A percentile compares a stretch with the other conserved stretches of the same genome.
Conservation (phyloP, 2,888 invertebrate species). For the Polymixis flavicincta region DNA sequence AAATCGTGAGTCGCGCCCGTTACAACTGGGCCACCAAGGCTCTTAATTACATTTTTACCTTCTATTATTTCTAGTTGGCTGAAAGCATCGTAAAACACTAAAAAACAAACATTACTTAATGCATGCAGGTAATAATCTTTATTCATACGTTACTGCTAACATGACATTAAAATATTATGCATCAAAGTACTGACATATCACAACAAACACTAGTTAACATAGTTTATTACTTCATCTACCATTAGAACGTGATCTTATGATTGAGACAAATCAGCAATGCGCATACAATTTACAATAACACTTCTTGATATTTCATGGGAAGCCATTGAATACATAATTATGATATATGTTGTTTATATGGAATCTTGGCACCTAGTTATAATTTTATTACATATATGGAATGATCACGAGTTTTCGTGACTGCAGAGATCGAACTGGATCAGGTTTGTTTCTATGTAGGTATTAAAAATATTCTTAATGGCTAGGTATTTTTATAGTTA, state of each 20-base stretch:
- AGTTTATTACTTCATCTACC: constrained; percentile 38
- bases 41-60: background rate
- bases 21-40: too few relatives aligned
- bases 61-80: background rate
- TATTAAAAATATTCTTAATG: background rate
- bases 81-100: background rate
- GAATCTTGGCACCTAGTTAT: background rate
- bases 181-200: constrained; percentile 8
- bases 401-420: constrained; percentile 32
- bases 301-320: constrained; percentile 14
- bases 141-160: constrained; percentile 36
- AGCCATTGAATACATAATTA: constrained; percentile 9
- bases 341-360: constrained; percentile 24
- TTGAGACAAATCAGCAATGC: constrained; percentile 29
- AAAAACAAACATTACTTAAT: constrained; percentile 11
- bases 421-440: constrained; percentile 40
- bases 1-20: too few relatives aligned
- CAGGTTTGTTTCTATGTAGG: constrained; percentile 9
- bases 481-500: background rate
- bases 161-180: constrained; percentile 7
- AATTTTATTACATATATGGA: constrained; percentile 8
- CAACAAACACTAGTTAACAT: constrained; percentile 3
- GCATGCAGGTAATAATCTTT: constrained; percentile 14
- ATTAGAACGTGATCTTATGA: constrained; percentile 31
- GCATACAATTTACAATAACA: constrained; percentile 25